phyloP scores from a whole-genome alignment of 2,888 invertebrate species.

The Drosophila testacea region DNA sequence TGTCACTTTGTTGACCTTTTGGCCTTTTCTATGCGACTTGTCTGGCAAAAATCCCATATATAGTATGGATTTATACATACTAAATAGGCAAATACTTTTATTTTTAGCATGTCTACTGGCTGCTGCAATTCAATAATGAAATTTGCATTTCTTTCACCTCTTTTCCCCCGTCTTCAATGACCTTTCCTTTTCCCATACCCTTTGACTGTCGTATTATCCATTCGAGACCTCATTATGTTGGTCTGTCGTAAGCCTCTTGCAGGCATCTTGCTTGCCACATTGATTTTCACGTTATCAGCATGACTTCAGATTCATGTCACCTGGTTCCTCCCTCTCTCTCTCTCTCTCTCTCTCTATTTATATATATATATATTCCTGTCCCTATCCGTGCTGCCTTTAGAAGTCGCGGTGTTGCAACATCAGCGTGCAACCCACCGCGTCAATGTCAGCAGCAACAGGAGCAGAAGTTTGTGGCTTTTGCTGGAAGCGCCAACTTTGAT shows the following conservation, averaged over 20 bases:
- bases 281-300: conserved; percentile 49
- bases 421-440: conserved; percentile 17
- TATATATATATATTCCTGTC: background rate
- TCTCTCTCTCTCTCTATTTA: background rate
- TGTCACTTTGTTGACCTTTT: conserved; percentile 29
- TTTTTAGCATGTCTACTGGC: background rate
- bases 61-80: background rate
- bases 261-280: conserved; percentile 24
- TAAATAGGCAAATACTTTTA: conserved; percentile 1
- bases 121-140: conserved; percentile 13
- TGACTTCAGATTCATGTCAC: conserved; percentile 27
- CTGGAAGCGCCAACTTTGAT: conserved; percentile 17
- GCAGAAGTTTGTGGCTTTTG: conserved; percentile 18
- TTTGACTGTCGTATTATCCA: background rate
- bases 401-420: conserved; percentile 9
- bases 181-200: too few species aligned
- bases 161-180: background rate
- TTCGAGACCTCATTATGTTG: conserved; percentile 17
- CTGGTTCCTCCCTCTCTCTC: background rate
- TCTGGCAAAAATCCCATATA: conserved; percentile 1
- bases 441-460: conserved; percentile 41
- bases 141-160: conserved; percentile 3
- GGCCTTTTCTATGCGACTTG: conserved; percentile 3
- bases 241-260: conserved; percentile 20
- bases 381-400: background rate